phyloP scores from a whole-genome alignment of 2,113 vertebrate genomes.

The Theristicus caerulescens region DNA sequence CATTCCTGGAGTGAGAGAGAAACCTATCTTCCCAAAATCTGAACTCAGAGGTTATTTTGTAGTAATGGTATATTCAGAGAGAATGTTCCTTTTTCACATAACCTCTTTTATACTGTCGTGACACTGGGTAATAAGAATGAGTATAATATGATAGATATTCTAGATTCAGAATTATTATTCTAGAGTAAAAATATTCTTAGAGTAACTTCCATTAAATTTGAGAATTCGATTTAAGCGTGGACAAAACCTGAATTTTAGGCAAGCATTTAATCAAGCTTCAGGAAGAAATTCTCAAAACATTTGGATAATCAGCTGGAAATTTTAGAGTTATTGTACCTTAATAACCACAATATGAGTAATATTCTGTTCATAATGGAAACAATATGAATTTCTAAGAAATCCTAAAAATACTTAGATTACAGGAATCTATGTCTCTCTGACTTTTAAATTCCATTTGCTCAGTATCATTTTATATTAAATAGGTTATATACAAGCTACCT shows the following conservation, averaged over 20 bases:
- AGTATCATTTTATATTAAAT: background rate
- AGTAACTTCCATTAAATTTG: background rate
- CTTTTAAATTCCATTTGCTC: background rate
- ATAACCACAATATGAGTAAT: background rate
- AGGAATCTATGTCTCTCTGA: background rate
- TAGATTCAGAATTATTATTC: background rate
- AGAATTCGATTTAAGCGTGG: background rate
- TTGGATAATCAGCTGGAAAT: background rate
- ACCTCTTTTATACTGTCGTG: background rate
- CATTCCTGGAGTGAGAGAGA: background rate
- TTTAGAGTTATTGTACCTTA: background rate
- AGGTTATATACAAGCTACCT: background rate
- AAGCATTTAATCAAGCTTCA: background rate
- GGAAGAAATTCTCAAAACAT: background rate
- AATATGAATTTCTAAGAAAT: background rate
- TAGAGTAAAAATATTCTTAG: background rate
- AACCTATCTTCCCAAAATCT: background rate
- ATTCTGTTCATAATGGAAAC: background rate
- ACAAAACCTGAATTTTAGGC: background rate
- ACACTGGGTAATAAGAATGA: background rate
- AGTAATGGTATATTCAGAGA: background rate
- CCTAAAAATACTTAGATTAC: background rate
- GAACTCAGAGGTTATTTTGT: background rate
- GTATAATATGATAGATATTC: background rate
- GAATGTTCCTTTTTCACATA: background rate